These are phyloP conservation scores for Abrostola tripartita DNA, from an alignment of 2,888 invertebrate genomes.

Conservation along the genomic window DNA sequence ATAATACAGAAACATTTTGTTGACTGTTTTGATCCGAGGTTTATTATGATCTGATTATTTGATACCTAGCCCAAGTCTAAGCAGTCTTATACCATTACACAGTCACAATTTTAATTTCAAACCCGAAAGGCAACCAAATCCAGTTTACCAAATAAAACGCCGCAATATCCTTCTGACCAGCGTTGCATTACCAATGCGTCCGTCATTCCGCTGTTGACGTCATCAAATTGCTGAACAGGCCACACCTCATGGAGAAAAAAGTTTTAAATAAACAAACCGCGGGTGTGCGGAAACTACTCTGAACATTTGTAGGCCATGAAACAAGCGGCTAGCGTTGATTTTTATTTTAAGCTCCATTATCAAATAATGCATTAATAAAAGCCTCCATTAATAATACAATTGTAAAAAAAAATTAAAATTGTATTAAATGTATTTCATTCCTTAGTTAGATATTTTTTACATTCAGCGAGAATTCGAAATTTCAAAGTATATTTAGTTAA, in stretches of 20 bases:
- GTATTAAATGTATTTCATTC: too few species aligned
- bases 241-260: slow-evolving; percentile 76
- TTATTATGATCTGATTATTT: too few species aligned
- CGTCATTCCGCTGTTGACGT: slow-evolving; percentile 59
- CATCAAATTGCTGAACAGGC: slow-evolving; percentile 71
- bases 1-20: too few species aligned
- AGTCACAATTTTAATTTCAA: background rate
- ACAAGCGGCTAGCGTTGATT: slow-evolving; percentile 7
- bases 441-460: too few species aligned
- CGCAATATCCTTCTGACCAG: slow-evolving; percentile 13
- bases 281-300: slow-evolving; percentile 69
- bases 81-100: too few species aligned
- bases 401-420: too few species aligned
- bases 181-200: slow-evolving; percentile 52
- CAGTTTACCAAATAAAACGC: slow-evolving; percentile 6
- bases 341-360: background rate
- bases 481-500: too few species aligned
- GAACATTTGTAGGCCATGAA: slow-evolving; percentile 61
- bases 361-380: too few species aligned
- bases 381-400: too few species aligned
- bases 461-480: too few species aligned
- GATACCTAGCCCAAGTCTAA: too few species aligned
- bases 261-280: slow-evolving; percentile 79
- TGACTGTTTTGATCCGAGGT: too few species aligned
- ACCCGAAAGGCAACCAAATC: background rate